Evolutionary conservation across 1,140 invertebrate genomes (phyloP).

Genomic region (Cydia fagiglandana): DNA sequence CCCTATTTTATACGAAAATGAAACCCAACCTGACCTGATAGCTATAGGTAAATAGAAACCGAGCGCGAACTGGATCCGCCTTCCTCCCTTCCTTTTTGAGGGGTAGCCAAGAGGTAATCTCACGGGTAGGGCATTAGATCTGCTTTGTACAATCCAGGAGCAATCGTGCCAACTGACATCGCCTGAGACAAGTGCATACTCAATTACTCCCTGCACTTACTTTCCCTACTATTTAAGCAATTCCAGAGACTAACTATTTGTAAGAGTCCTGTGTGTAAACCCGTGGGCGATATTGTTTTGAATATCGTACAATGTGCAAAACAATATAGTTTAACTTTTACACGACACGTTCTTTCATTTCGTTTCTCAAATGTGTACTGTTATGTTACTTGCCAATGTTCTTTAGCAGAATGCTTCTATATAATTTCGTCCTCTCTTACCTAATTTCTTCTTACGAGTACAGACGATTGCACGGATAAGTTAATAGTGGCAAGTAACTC

Average conservation of each 20-base stretch:
- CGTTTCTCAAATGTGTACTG: background rate
- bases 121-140: too few relatives aligned
- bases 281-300: constrained; percentile 64
- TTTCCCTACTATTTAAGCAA: constrained; percentile 25
- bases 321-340: constrained; percentile 72
- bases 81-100: too few relatives aligned
- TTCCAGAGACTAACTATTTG: constrained; percentile 50
- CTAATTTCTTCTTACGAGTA: background rate
- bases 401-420: background rate
- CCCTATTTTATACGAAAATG: too few relatives aligned
- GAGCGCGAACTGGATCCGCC: too few relatives aligned
- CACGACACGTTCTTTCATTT: constrained; percentile 43
- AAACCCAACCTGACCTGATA: too few relatives aligned
- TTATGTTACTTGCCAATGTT: background rate
- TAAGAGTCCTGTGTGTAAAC: constrained; percentile 57
- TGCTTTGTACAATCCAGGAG: too few relatives aligned
- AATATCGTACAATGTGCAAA: constrained; percentile 63
- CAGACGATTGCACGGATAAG: background rate
- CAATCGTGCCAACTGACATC: too few relatives aligned
- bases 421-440: background rate
- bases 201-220: too few relatives aligned
- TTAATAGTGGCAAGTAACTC: background rate
- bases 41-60: too few relatives aligned
- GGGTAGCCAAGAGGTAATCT: too few relatives aligned
- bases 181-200: constrained; percentile 31